phyloP scores from a whole-genome alignment of 2,888 invertebrate genomes.

The Brenthis daphne region DNA sequence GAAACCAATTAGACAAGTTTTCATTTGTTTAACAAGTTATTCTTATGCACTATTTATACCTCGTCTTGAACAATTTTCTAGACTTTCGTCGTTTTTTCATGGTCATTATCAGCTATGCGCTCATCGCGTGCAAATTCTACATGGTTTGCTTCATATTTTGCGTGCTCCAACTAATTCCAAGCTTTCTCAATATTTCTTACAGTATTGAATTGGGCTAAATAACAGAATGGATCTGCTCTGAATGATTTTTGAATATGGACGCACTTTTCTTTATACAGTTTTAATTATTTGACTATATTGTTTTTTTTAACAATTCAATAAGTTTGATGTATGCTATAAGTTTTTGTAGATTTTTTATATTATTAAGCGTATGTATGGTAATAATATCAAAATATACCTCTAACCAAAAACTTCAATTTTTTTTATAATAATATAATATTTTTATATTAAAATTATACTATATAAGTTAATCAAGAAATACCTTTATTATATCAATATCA shows the following conservation, averaged over 20 bases:
- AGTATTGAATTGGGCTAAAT: constrained; percentile 33
- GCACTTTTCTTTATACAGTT: constrained; percentile 22
- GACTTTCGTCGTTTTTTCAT: constrained; percentile 43
- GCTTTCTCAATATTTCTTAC: constrained; percentile 39
- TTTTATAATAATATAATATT: too few species aligned
- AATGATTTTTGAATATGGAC: constrained; percentile 27
- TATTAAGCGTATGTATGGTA: too few species aligned
- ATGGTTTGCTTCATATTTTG: constrained; percentile 34
- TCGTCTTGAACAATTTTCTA: constrained; percentile 28
- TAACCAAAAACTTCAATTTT: too few species aligned
- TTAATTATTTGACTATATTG: constrained; percentile 5
- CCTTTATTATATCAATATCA: too few species aligned
- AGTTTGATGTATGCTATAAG: too few species aligned
- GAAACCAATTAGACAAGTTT: constrained; percentile 2
- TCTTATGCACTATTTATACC: constrained; percentile 37
- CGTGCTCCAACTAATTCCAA: constrained; percentile 35
- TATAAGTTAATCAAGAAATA: too few species aligned
- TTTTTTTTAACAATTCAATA: neutral
- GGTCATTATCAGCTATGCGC: constrained; percentile 20
- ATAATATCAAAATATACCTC: too few species aligned
- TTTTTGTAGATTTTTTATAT: too few species aligned
- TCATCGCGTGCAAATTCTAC: constrained; percentile 42
- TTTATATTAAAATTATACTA: too few species aligned
- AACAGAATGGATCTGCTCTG: constrained; percentile 39
- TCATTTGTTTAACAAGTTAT: constrained; percentile 20